Conservation (phyloP, 2,888 invertebrate genomes). For the Aromia moschata region DNA sequence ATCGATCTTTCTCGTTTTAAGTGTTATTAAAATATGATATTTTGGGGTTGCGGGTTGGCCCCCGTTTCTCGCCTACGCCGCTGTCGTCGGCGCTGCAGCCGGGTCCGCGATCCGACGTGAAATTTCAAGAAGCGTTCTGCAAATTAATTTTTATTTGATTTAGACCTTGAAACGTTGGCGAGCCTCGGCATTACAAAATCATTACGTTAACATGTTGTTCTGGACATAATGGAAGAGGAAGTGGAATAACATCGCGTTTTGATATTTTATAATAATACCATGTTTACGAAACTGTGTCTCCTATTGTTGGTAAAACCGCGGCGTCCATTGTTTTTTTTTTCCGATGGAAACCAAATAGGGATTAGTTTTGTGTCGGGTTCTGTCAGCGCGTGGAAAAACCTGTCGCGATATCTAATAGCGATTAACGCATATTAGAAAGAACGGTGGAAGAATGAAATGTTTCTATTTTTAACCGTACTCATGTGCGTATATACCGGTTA, state of each 20-base stretch:
- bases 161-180: constrained; percentile 39
- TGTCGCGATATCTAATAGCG: too few relatives aligned
- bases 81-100: too few relatives aligned
- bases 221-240: constrained; percentile 40
- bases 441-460: too few relatives aligned
- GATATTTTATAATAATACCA: constrained; percentile 35
- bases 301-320: constrained; percentile 17
- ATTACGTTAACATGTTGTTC: constrained; percentile 41
- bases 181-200: constrained; percentile 34
- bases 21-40: too few relatives aligned
- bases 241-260: constrained; percentile 39
- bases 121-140: constrained; percentile 20
- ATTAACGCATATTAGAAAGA: too few relatives aligned
- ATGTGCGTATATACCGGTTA: too few relatives aligned
- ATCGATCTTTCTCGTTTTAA: too few relatives aligned
- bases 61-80: too few relatives aligned
- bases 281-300: constrained; percentile 20
- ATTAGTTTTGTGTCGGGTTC: background rate
- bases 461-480: too few relatives aligned
- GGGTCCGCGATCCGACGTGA: background rate
- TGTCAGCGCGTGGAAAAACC: too few relatives aligned
- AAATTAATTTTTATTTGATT: constrained; percentile 35
- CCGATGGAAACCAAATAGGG: too few relatives aligned
- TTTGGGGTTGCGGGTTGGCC: too few relatives aligned
- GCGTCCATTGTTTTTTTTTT: constrained; percentile 12